Evolutionary conservation across 2,797 vertebrate species (phyloP), one percentile per base, ranked within the genome.

Genomic region (Acrocephalus scirpaceus): DNA sequence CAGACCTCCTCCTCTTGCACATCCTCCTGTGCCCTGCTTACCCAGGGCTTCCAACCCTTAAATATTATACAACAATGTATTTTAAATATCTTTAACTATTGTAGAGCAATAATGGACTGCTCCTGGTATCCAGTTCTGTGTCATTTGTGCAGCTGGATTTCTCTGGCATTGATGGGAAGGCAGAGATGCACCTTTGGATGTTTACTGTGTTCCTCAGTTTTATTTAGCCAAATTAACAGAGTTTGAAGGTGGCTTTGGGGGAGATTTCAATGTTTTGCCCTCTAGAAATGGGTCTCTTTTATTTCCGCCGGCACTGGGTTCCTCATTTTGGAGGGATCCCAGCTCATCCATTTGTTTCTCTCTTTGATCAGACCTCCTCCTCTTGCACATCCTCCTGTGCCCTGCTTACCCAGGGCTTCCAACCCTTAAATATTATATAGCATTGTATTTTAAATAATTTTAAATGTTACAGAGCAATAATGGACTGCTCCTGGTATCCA

Each of bases 191-290:
- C 25, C 14, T 19, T 48, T 60, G 34, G 34, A 3, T 15, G 38
- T 70, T 73, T 13, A 0, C 23, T 50, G 3, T 5, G 15, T 16
- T 36, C n/a, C 25, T 67, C 45, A 50, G 19, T 22, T 36, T 38
- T 4, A 3, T 13, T 32, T 8, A 38, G 25, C 21, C 25, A 58
- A 45, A 47, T 51, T 9, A 38, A 3, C 2, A 50, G 40, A 38
- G 27, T 38, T 20, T 61, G 36, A 73, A 58, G 81, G 47, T 16
- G n/a, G 17, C 4, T 86, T 66, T 44, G 5, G 42, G 50, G 16
- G 14, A 77, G 21, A n/a, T n/a, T n/a, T n/a, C n/a, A n/a, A n/a
- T n/a, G 12, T 27, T 80, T 76, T 42, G 1, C 11, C 0, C 7
- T 42, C 45, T 21, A 38, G 62, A 40, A 93, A 54, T 44, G 16